Conservation (phyloP, 2,888 invertebrate species). For the Sphinx pinastri region DNA sequence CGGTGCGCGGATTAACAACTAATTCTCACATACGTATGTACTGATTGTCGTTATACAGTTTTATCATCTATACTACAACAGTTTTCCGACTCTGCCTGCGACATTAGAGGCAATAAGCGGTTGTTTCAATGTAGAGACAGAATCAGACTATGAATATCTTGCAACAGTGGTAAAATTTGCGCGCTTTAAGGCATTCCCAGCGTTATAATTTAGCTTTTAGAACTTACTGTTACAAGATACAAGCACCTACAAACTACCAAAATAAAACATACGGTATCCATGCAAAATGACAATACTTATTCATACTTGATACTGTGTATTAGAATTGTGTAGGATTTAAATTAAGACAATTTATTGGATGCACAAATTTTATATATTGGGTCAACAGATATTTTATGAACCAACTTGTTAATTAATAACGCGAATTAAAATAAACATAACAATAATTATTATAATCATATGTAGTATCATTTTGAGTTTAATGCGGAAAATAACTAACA, state of each 20-base stretch:
- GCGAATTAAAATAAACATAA: not conserved
- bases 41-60: conserved; percentile 43
- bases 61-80: conserved; percentile 46
- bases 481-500: not conserved
- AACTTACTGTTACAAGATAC: conserved; percentile 32
- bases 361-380: not conserved
- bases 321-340: not conserved
- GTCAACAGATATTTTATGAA: not conserved
- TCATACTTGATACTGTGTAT: not conserved
- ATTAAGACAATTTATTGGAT: not conserved
- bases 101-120: conserved; percentile 44
- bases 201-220: conserved; percentile 1
- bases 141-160: conserved; percentile 42
- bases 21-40: conserved; percentile 45
- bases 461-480: not conserved
- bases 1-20: conserved; percentile 53
- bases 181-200: conserved; percentile 13
- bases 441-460: too few relatives aligned
- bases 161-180: conserved; percentile 42
- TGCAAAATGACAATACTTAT: conserved; percentile 20
- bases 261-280: conserved; percentile 16
- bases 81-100: conserved; percentile 58
- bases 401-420: not conserved
- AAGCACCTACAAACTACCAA: conserved; percentile 27
- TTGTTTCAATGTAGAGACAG: conserved; percentile 45